Conservation (phyloP, 1,140 invertebrate species). For the Drosophila equinoxialis region DNA sequence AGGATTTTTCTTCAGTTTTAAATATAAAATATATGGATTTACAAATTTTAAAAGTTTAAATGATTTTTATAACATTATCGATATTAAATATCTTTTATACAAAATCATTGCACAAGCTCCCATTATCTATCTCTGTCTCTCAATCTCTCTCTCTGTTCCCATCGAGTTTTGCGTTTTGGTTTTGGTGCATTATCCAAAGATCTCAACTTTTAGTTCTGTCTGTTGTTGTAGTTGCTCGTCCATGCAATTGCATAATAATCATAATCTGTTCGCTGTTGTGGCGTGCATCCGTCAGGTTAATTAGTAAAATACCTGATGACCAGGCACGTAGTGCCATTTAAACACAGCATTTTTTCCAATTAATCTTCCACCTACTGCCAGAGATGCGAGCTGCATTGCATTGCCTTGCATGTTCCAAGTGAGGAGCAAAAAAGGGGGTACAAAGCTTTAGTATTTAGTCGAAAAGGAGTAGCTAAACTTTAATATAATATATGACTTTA, state of each 20-base stretch:
- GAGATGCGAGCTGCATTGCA: background rate
- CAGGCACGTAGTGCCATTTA: conserved; percentile 75
- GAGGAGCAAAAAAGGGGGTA: background rate
- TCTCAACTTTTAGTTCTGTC: conserved; percentile 1
- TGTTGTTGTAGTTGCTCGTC: background rate
- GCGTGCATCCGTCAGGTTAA: conserved; percentile 69
- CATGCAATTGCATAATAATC: conserved; percentile 56
- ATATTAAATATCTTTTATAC: background rate
- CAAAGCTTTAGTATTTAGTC: conserved; percentile 3
- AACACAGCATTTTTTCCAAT: conserved; percentile 64
- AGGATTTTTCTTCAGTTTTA: too few species aligned
- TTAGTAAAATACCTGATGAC: conserved; percentile 72
- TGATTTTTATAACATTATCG: background rate
- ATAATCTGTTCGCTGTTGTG: conserved; percentile 46
- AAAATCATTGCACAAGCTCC: background rate
- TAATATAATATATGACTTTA: background rate
- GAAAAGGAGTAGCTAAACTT: background rate
- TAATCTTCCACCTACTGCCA: conserved; percentile 68
- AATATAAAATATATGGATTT: too few species aligned
- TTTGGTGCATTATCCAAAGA: background rate
- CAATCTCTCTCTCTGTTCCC: background rate
- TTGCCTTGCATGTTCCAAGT: conserved; percentile 40
- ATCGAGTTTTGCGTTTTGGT: background rate
- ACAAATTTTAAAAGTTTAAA: background rate
- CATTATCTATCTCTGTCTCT: background rate